Conservation (phyloP, 2,888 invertebrate genomes). For the Plutella xylostella region DNA sequence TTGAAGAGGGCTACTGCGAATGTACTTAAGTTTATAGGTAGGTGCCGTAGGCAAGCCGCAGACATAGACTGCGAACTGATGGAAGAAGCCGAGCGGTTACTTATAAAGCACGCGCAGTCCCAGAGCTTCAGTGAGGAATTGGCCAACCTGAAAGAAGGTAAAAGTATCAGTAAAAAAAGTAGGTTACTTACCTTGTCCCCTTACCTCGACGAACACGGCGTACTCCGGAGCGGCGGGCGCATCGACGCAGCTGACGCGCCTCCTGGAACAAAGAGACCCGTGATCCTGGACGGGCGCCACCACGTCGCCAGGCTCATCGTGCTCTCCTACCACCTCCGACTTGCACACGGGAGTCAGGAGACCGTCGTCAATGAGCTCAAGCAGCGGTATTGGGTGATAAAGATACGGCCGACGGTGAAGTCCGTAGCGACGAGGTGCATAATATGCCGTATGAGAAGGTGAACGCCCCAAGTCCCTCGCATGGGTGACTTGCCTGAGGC, state of each 20-base stretch:
- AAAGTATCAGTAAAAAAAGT: not conserved
- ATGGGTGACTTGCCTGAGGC: not conserved
- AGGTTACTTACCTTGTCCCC: not conserved
- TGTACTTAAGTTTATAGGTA: not conserved
- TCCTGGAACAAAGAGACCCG: not conserved
- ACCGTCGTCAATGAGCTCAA: slow-evolving; percentile 10
- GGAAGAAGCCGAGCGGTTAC: not conserved
- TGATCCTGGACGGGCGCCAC: slow-evolving; percentile 14
- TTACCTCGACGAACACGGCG: not conserved
- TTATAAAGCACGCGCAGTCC: not conserved
- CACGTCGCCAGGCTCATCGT: slow-evolving; percentile 11
- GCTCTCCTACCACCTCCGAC: slow-evolving; percentile 3
- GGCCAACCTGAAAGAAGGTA: not conserved
- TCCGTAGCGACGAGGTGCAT: not conserved
- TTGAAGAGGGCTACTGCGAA: not conserved
- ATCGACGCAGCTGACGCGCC: not conserved
- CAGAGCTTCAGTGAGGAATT: not conserved
- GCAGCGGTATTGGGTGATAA: slow-evolving; percentile 10
- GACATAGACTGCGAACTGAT: not conserved
- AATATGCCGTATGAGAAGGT: not conserved
- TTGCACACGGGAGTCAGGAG: slow-evolving; percentile 7
- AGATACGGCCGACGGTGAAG: slow-evolving; percentile 9
- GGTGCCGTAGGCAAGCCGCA: not conserved
- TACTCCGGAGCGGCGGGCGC: slow-evolving; percentile 1
- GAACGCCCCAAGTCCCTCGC: not conserved